Evolutionary conservation across 2,797 vertebrate genomes (phyloP).

Genomic region (Pteronotus mesoamericanus): DNA sequence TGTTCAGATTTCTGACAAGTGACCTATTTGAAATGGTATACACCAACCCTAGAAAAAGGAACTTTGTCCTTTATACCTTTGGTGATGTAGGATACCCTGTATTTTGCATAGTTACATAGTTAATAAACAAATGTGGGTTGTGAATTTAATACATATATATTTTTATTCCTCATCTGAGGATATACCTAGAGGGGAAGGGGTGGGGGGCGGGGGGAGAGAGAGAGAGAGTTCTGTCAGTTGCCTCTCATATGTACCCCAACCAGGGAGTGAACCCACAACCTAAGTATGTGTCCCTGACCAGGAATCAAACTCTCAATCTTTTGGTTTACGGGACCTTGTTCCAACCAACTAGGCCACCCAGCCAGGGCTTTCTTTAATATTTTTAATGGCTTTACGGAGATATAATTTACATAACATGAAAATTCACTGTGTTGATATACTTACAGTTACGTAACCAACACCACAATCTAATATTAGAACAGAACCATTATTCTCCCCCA

Average conservation of each 20-base stretch:
- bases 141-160: not conserved
- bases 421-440: not conserved
- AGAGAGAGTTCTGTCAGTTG: not conserved
- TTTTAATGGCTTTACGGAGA: not conserved
- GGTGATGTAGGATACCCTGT: not conserved
- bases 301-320: not conserved
- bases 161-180: not conserved
- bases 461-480: not conserved
- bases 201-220: too few relatives aligned
- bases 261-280: not conserved
- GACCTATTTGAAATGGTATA: not conserved
- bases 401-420: not conserved
- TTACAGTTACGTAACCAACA: not conserved
- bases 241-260: not conserved
- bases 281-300: not conserved
- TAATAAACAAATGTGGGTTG: not conserved
- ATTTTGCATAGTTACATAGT: not conserved
- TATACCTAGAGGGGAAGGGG: not conserved
- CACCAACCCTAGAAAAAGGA: not conserved
- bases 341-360: not conserved
- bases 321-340: not conserved
- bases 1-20: not conserved
- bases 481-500: not conserved
- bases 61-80: not conserved
- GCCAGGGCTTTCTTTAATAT: not conserved